Conservation (phyloP, 2,797 vertebrate species). For the Florisuga fusca region DNA sequence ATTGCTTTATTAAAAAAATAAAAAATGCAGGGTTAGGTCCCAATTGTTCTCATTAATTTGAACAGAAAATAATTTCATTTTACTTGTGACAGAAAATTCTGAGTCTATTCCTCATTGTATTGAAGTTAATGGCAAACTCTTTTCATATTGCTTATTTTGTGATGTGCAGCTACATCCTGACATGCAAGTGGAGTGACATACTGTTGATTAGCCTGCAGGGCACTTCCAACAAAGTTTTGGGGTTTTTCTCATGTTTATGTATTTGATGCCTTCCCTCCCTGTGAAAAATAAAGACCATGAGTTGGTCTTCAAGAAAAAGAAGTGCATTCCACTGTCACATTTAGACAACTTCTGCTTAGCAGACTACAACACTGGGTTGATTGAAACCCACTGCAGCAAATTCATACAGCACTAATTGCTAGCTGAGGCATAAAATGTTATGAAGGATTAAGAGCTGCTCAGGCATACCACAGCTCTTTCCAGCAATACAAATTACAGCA, state of each 20-base stretch:
- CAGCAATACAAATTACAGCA: conserved; percentile 20
- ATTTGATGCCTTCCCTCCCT: not conserved
- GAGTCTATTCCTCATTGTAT: not conserved
- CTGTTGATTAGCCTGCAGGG: not conserved
- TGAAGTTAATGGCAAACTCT: not conserved
- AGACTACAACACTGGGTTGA: not conserved
- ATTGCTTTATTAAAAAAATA: not conserved
- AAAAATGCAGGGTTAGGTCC: not conserved
- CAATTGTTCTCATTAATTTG: conserved; percentile 4
- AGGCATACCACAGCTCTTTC: not conserved
- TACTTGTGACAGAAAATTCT: conserved; percentile 4
- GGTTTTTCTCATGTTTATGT: not conserved
- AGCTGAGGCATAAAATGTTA: not conserved
- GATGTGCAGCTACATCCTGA: not conserved
- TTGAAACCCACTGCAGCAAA: conserved; percentile 8
- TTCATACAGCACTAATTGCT: conserved; percentile 5
- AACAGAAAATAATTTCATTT: conserved; percentile 38
- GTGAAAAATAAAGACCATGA: not conserved
- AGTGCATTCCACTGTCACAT: not conserved
- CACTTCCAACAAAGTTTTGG: not conserved
- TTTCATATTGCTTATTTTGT: not conserved
- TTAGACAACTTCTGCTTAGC: not conserved
- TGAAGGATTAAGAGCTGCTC: conserved; percentile 33
- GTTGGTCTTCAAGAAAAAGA: not conserved
- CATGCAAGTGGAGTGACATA: accelerated